Base-by-base conservation (phyloP, 2,113 vertebrate genomes). In the Fregetta grallaria region DNA sequence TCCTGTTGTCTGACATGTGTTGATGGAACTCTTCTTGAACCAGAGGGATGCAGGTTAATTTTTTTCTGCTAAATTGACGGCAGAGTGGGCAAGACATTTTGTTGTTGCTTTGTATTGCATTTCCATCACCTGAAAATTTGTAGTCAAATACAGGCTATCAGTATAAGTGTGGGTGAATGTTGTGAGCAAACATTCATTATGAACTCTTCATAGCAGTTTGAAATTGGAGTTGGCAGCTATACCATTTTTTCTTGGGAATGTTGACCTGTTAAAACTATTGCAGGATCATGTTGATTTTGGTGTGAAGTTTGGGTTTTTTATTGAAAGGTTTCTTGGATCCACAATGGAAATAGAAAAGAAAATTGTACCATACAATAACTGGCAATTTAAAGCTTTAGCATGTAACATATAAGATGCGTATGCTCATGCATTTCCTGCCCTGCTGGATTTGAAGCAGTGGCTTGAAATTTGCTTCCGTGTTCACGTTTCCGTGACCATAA, bases 71-170 rank as follows among this genome's bases (percentile, higher is more conserved):
- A 75, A 92, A 79, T 76, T 90, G 62, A 76, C 20, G 13, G 62
- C 3, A 3, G 50, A 0, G 0, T 61, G 78, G 71, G 78, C 75
- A 95, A 91, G 78, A 53, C 52, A 10, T 58, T 94, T 94, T 94
- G 66, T 53, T 92, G 80, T 77, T 95, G 70, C 83, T 79, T 62
- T 81, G 34, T 52, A 52, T 75, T 84, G 15, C 45, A 8, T 78
- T 96, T 95, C 88, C 59, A 7, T 92, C 74, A 79, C 83, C 77
- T 92, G 89, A 81, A 93, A 89, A 68, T 56, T 11, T 94, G 74
- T 45, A 85, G 84, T 82, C 80, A 90, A 85, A 79, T 85, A 7
- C 53, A 90, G 66, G 74, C 84, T 79, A 59, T 94, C 91, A 87
- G 23, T 83, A 3, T 76, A 83, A 77, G 63, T 74, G 67, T 76